These are phyloP conservation scores for Pteronura brasiliensis DNA, from an alignment of 2,113 vertebrate genomes.

Conservation along the genomic window DNA sequence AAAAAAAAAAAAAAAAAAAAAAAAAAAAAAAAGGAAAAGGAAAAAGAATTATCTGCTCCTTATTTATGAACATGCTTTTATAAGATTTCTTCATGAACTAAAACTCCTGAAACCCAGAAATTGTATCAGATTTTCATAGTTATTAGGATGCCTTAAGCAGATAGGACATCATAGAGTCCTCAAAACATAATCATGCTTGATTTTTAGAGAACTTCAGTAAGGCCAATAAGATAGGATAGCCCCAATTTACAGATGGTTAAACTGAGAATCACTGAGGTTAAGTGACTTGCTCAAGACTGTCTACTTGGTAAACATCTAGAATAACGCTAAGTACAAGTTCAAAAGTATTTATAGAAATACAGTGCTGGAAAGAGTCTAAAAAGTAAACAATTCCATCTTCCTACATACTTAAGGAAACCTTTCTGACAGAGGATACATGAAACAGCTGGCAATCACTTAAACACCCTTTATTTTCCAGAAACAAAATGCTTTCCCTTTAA, in stretches of 20 bases:
- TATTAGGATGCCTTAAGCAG: background rate
- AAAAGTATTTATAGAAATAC: slow-evolving; percentile 1
- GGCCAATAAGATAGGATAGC: background rate
- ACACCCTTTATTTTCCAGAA: slow-evolving; percentile 5
- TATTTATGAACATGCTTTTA: background rate
- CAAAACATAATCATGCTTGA: background rate
- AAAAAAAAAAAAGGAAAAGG: background rate
- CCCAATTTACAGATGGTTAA: background rate
- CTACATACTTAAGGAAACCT: background rate
- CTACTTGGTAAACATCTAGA: background rate
- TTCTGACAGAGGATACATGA: background rate
- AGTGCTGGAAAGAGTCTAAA: background rate
- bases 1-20: background rate
- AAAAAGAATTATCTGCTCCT: background rate
- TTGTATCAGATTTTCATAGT: background rate
- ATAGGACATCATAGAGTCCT: background rate
- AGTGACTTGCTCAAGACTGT: background rate
- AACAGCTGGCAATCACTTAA: background rate
- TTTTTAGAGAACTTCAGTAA: background rate
- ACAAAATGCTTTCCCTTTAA: background rate
- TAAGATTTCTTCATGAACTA: slow-evolving; percentile 17
- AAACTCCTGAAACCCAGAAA: background rate
- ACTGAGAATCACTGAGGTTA: background rate
- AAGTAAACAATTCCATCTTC: background rate
- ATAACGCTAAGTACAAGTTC: background rate